Evolutionary conservation across 2,888 invertebrate genomes (phyloP), one percentile per base, ranked within the genome.

Genomic region (Ophonus ardosiacus): DNA sequence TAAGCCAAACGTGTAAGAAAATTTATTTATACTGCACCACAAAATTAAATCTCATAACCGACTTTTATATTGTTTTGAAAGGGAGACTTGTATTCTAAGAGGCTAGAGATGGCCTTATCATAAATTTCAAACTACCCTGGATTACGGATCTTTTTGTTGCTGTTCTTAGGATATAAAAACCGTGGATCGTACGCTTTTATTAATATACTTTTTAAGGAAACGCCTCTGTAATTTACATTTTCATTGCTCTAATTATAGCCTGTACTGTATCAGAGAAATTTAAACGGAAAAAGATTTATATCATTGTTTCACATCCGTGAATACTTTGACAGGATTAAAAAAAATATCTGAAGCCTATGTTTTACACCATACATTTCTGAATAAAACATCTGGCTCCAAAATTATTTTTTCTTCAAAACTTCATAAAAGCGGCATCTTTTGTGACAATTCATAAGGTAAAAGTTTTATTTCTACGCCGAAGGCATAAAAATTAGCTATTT

Each of bases 11-110:
- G 61, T 79, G 59, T 31, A 59, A 18, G 43, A 59, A 40, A 61
- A 79, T 79, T 79, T 79, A 79, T 79, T 79, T 79, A 79, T 59
- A 79, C 57, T 79, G 38, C 59, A 79, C 79, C 79, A 61, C 59
- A 57, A 79, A 79, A 79, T 79, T 79, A 79, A 79, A 79, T 59
- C 79, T 79, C 61, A 79, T 38, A 79, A 59, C 71, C 71, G 71
- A 71, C 40, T 40, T 71, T 71, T 71, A 71, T 71, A 71, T 71
- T 71, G 71, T 71, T 71, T 71, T 71, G 40, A 71, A 71, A 71
- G 71, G 71, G 71, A 17, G 43, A 40, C 71, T 74, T 43, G 71
- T 18, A 74, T 74, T 74, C 71, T 74, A 43, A 74, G 71, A 74
- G 71, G 40, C 17, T 43, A 74, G 43, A 40, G 71, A 74, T 74